A percentile compares a stretch with the other conserved stretches of the same genome.
Conservation (phyloP, 2,113 vertebrate genomes). For the Anarrhichthys ocellatus region DNA sequence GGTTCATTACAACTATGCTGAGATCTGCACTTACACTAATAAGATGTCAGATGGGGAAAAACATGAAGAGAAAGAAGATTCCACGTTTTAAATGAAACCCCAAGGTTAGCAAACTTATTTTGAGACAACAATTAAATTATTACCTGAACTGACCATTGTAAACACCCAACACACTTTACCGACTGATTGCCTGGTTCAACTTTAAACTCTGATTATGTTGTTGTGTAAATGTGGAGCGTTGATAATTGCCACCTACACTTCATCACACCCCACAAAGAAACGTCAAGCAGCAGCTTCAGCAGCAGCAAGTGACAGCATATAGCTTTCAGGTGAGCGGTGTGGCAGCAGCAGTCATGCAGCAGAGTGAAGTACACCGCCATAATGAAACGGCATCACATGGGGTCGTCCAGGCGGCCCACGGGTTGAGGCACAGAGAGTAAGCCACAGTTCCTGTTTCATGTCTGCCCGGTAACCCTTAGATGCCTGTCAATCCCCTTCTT, state of each 20-base stretch:
- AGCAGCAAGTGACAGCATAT: background rate
- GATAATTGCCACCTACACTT: background rate
- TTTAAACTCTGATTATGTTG: background rate
- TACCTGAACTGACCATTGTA: background rate
- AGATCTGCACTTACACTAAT: constrained; percentile 10
- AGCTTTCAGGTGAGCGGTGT: background rate
- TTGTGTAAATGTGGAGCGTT: background rate
- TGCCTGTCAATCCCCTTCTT: background rate
- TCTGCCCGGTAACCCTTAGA: background rate
- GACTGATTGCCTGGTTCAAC: background rate
- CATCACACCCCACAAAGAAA: background rate
- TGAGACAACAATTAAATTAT: background rate
- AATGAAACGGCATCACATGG: background rate
- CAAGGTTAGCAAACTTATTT: background rate
- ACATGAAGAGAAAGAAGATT: background rate
- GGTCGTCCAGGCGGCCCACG: background rate
- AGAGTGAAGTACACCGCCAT: background rate
- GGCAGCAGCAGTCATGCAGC: background rate
- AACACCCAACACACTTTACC: background rate
- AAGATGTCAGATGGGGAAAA: background rate
- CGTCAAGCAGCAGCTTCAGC: background rate
- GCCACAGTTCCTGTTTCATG: background rate
- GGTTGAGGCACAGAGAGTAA: background rate
- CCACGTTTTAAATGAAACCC: background rate
- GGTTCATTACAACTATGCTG: constrained; percentile 1